These are phyloP conservation scores for Matsumyia berberina DNA, from an alignment of 2,888 invertebrate genomes.

Conservation along the genomic window DNA sequence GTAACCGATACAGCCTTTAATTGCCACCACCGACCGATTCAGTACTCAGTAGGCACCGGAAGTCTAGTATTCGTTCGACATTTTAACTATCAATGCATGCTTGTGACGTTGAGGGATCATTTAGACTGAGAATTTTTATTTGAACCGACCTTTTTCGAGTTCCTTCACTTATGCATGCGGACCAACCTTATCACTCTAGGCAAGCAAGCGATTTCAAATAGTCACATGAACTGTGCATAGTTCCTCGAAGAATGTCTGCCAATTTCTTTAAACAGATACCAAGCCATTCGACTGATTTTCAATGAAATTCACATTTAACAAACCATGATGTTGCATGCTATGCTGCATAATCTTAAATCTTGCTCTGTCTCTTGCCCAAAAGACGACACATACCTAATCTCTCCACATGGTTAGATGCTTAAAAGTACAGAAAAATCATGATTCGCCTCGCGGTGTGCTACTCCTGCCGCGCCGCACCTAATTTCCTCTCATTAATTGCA, in stretches of 20 bases:
- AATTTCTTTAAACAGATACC: background rate
- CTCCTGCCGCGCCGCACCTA: conserved; percentile 30
- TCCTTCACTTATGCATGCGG: no score
- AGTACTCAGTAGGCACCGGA: no score
- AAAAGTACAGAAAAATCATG: conserved; percentile 58
- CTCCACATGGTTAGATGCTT: conserved; percentile 67
- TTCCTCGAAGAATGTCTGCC: background rate
- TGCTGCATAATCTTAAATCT: background rate
- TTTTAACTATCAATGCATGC: no score
- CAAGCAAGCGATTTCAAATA: no score
- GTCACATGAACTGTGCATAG: background rate
- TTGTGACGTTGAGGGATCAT: no score
- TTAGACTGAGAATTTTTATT: no score
- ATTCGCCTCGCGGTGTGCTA: conserved; percentile 19
- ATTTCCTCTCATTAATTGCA: conserved; percentile 68
- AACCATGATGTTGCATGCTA: conserved; percentile 14
- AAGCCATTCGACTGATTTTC: background rate
- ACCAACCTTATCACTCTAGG: no score
- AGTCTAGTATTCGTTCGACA: no score
- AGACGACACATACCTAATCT: background rate
- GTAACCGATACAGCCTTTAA: no score
- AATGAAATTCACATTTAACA: conserved; percentile 12
- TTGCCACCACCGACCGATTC: no score
- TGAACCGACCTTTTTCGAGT: no score
- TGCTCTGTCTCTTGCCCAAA: background rate